Conservation (phyloP, 2,888 invertebrate genomes). For the Phortica okadai region DNA sequence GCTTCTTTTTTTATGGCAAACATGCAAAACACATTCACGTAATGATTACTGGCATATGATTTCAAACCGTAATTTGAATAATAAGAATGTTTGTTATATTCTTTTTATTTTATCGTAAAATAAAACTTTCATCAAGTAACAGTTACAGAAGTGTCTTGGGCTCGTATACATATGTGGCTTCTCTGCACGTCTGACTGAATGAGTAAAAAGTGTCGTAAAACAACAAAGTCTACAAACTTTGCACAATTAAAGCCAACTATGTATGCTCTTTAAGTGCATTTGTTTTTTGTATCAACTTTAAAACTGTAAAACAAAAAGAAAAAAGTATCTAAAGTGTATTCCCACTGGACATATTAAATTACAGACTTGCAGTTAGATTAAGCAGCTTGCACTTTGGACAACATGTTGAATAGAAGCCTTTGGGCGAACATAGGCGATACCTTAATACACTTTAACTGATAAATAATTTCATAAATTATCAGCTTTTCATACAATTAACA, state of each 20-base stretch:
- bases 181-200: no score
- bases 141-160: no score
- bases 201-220: no score
- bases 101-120: no score
- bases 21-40: neutral
- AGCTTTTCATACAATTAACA: no score
- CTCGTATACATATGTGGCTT: no score
- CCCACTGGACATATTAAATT: slow-evolving; percentile 10
- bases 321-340: neutral
- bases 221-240: no score
- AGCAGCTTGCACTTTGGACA: neutral
- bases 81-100: no score
- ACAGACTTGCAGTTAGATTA: slow-evolving; percentile 11
- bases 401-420: neutral
- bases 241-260: no score
- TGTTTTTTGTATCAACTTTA: neutral
- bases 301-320: neutral
- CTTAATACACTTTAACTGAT: neutral
- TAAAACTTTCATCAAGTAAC: no score
- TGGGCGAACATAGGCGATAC: neutral
- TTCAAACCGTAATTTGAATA: neutral
- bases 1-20: neutral
- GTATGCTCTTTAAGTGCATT: neutral
- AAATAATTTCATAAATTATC: neutral
- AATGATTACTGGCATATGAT: neutral